Conservation (phyloP, 2,113 vertebrate species). For the Accipiter cooperii region DNA sequence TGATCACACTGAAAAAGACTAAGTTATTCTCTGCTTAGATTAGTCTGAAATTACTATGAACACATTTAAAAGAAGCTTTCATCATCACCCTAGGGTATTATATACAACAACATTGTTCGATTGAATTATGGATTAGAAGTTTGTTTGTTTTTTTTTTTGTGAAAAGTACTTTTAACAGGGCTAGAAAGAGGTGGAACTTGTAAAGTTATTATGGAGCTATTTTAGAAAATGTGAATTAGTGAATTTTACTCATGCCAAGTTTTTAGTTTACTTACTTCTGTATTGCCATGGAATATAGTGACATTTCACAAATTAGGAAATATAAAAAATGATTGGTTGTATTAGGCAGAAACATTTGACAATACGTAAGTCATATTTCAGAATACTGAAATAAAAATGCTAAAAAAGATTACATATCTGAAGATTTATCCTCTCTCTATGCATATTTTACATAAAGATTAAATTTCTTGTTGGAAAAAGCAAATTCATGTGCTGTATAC, state of each 20-base stretch:
- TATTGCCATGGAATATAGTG: not conserved
- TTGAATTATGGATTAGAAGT: not conserved
- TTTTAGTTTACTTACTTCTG: not conserved
- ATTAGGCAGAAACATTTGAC: not conserved
- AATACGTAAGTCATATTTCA: not conserved
- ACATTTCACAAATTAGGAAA: not conserved
- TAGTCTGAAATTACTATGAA: slow-evolving; percentile 2
- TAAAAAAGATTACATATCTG: not conserved
- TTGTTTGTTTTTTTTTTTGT: not conserved
- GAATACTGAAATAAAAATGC: not conserved
- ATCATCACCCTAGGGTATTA: slow-evolving; percentile 8
- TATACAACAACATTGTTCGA: slow-evolving; percentile 1
- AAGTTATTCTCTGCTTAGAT: not conserved
- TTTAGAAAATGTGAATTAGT: not conserved
- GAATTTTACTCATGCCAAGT: not conserved
- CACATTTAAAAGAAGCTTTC: slow-evolving; percentile 9
- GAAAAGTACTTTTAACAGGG: not conserved
- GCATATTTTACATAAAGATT: not conserved
- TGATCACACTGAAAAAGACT: not conserved
- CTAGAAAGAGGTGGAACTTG: not conserved
- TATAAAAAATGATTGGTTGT: not conserved
- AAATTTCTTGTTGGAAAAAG: not conserved
- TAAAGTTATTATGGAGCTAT: not conserved
- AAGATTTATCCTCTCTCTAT: not conserved
- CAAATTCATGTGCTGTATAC: not conserved